Conservation (phyloP, 2,797 vertebrate genomes). For the Pseudochirops corinnae region DNA sequence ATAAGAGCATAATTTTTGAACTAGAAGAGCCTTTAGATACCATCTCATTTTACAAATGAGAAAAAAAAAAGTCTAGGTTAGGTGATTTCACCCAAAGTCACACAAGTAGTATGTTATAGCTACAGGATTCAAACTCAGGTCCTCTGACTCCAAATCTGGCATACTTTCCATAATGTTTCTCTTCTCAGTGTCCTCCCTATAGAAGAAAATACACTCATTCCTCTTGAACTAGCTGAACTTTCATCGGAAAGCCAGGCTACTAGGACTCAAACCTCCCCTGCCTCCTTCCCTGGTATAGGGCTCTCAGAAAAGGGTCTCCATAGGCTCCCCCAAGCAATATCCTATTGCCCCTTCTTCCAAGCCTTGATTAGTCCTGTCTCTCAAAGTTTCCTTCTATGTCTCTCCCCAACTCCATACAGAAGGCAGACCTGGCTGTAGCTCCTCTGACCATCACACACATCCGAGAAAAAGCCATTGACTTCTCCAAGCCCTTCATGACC, state of each 20-base stretch:
- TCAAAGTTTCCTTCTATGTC: constrained; percentile 52
- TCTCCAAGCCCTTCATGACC: constrained; percentile 98
- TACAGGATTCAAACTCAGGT: background rate
- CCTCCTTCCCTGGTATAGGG: background rate
- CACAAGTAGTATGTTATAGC: background rate
- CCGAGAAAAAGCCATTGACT: constrained; percentile 97
- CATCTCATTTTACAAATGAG: background rate
- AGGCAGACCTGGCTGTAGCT: constrained; percentile 96
- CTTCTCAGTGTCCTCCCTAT: background rate
- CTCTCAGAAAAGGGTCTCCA: background rate
- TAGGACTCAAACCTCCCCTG: background rate
- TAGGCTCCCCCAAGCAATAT: background rate
- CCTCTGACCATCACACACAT: constrained; percentile 98
- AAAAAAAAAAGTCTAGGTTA: background rate
- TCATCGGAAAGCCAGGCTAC: background rate
- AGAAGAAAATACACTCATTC: background rate
- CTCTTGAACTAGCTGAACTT: background rate
- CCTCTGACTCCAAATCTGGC: background rate
- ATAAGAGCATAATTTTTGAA: background rate
- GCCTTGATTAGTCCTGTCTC: constrained; percentile 31
- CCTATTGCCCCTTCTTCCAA: constrained; percentile 36
- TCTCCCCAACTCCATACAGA: constrained; percentile 85
- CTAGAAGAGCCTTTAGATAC: background rate
- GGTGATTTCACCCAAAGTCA: background rate
- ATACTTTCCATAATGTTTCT: background rate